A percentile compares a stretch with the other conserved stretches of the same genome.
These are phyloP conservation scores for Rugalucina vietnamica DNA, from an alignment of 2,888 invertebrate species.

Conservation along the genomic window DNA sequence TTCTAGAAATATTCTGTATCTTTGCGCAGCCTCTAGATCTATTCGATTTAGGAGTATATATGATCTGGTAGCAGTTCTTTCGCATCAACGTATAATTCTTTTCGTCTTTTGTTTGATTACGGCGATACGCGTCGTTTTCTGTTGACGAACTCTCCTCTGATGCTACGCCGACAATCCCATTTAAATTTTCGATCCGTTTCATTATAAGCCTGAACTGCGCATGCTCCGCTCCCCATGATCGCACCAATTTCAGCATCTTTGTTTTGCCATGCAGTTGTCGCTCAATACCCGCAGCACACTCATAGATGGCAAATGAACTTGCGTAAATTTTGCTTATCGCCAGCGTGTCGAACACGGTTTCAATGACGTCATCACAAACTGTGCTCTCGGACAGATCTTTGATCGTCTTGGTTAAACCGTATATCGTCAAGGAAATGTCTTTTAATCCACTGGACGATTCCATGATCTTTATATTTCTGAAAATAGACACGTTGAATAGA, in stretches of 20 bases:
- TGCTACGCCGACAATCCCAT: background rate
- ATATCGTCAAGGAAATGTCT: background rate
- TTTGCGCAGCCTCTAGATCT: background rate
- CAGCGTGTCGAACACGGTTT: conserved; percentile 44
- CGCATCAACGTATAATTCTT: too few species aligned
- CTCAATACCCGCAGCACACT: conserved; percentile 52
- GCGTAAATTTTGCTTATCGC: conserved; percentile 28
- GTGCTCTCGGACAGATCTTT: conserved; percentile 57
- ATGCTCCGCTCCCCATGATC: conserved; percentile 49
- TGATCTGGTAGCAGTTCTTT: too few species aligned
- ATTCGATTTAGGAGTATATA: background rate
- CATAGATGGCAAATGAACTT: conserved; percentile 46
- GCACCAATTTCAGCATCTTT: conserved; percentile 48
- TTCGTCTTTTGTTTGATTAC: background rate
- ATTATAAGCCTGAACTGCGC: background rate
- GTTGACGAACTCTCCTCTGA: background rate
- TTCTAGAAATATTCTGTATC: background rate
- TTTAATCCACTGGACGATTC: background rate
- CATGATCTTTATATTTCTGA: background rate
- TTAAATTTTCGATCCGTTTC: background rate
- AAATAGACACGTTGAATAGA: too few species aligned
- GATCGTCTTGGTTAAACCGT: conserved; percentile 15
- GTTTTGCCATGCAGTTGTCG: conserved; percentile 50
- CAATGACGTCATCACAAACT: conserved; percentile 57
- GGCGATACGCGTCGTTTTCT: background rate